phyloP scores from a whole-genome alignment of 2,113 vertebrate genomes.

The Nerophis lumbriciformis region DNA sequence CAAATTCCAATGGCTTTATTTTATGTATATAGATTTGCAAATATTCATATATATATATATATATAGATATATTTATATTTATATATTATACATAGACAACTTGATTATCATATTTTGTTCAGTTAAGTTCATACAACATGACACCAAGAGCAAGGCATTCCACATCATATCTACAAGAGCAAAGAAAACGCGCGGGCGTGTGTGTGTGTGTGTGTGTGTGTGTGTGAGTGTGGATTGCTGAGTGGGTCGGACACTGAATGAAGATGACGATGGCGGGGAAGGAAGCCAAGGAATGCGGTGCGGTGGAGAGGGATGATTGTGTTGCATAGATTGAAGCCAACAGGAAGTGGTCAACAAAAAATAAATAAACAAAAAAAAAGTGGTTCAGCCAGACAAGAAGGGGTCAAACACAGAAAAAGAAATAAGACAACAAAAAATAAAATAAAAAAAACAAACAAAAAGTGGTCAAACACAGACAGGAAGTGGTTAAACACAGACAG shows the following conservation, averaged over 20 bases:
- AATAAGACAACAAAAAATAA: too few relatives aligned
- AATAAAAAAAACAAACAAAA: slow-evolving; percentile 5
- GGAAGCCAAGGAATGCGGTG: slow-evolving; percentile 32
- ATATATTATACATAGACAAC: slow-evolving; percentile 59
- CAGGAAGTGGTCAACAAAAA: slow-evolving; percentile 50
- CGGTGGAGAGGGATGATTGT: slow-evolving; percentile 59
- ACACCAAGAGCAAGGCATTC: slow-evolving; percentile 79
- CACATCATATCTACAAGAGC: slow-evolving; percentile 77
- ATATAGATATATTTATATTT: slow-evolving; percentile 56
- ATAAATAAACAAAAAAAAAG: too few relatives aligned
- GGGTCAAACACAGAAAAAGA: slow-evolving; percentile 13
- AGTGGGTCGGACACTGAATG: slow-evolving; percentile 52
- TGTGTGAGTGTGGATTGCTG: slow-evolving; percentile 34
- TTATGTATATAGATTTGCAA: slow-evolving; percentile 70
- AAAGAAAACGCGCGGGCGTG: slow-evolving; percentile 58
- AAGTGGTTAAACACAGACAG: slow-evolving; percentile 10
- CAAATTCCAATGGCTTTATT: slow-evolving; percentile 81
- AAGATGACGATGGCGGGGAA: slow-evolving; percentile 34
- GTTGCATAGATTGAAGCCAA: slow-evolving; percentile 79
- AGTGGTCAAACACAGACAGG: background rate
- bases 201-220: slow-evolving; percentile 26
- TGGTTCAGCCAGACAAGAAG: slow-evolving; percentile 15
- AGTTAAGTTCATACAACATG: slow-evolving; percentile 73
- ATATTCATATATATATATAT: slow-evolving; percentile 69
- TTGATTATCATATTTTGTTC: slow-evolving; percentile 75